These are phyloP conservation scores for Nanorana parkeri DNA, from an alignment of 2,113 vertebrate species.

Conservation along the genomic window DNA sequence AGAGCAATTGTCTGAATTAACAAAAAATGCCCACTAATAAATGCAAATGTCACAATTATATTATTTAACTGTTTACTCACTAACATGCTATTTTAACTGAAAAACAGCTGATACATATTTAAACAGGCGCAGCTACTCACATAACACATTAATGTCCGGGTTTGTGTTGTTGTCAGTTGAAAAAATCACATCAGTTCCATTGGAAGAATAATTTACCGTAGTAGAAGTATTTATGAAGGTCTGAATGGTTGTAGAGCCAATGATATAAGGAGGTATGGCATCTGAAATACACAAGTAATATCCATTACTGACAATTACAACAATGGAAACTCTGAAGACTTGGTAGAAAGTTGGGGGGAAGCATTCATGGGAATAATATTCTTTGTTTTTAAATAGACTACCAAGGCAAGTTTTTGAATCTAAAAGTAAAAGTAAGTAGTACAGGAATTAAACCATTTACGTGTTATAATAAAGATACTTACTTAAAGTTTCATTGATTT, in stretches of 20 bases:
- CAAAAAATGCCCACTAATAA: too few species aligned
- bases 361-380: too few species aligned
- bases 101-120: not conserved
- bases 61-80: not conserved
- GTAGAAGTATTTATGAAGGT: slow-evolving; percentile 21
- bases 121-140: not conserved
- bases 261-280: slow-evolving; percentile 53
- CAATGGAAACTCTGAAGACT: too few species aligned
- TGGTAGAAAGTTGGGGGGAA: too few species aligned
- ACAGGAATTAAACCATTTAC: too few species aligned
- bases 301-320: too few species aligned
- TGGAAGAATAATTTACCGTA: slow-evolving; percentile 15
- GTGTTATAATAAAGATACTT: slow-evolving; percentile 19
- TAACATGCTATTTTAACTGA: not conserved
- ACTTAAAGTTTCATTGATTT: slow-evolving; percentile 57
- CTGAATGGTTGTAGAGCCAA: not conserved
- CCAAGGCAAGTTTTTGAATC: too few species aligned
- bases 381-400: too few species aligned
- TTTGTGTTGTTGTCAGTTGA: not conserved
- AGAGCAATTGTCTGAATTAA: not conserved
- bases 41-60: not conserved
- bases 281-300: slow-evolving; percentile 58
- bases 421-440: too few species aligned
- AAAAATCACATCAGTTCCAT: slow-evolving; percentile 28
- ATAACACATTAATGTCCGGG: not conserved